Evolutionary conservation across 2,888 invertebrate genomes (phyloP).

Genomic region (Camptogramma bilineatum): DNA sequence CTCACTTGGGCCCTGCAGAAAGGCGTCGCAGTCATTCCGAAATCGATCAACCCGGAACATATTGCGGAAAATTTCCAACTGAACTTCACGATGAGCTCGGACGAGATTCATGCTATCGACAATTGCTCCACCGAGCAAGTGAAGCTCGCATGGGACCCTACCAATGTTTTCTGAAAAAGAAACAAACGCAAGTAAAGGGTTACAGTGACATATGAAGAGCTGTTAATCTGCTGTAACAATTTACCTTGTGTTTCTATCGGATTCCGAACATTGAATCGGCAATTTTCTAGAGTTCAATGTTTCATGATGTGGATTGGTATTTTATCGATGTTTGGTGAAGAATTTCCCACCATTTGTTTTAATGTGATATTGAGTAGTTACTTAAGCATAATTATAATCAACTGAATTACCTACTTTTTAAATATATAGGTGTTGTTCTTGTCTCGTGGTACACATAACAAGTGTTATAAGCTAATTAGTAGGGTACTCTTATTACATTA

Average conservation of each 20-base stretch:
- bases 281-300: background rate
- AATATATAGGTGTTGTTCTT: no score
- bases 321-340: no score
- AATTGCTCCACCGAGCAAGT: conserved; percentile 47
- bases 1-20: conserved; percentile 91
- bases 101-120: conserved; percentile 74
- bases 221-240: background rate
- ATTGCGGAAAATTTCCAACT: conserved; percentile 86
- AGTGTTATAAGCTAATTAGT: no score
- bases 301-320: no score
- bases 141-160: conserved; percentile 69
- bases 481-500: no score
- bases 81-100: conserved; percentile 83
- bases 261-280: background rate
- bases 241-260: conserved; percentile 2
- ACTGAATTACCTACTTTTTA: no score
- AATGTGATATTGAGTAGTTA: no score
- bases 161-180: conserved; percentile 43
- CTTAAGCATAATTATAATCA: no score
- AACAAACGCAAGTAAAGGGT: conserved; percentile 13
- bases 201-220: background rate
- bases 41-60: conserved; percentile 84
- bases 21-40: conserved; percentile 89
- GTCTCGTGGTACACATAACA: no score
- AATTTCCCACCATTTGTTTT: no score